Evolutionary conservation across 2,113 vertebrate species (phyloP), one percentile per base, ranked within the genome.

Genomic region (Forbesichthys agassizii): DNA sequence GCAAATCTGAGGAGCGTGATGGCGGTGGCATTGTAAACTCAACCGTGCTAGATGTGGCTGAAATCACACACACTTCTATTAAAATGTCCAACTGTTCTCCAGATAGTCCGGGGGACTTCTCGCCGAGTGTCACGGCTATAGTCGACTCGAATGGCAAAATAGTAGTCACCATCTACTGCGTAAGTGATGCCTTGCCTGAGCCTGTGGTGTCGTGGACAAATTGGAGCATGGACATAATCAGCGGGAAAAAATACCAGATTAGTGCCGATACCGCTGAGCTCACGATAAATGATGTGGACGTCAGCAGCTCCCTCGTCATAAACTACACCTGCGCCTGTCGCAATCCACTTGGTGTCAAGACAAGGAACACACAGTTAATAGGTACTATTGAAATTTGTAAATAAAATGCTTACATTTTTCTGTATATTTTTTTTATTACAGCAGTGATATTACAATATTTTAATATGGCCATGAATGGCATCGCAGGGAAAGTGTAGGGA

Each of bases 141-240:
- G 60, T 89, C 9, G 64, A 80, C 49, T 8, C 9, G 49, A 68
- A 69, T 0, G 90, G 85, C 12, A 84, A 79, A 74, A 82, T 89
- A 62, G 69, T 68, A 59, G 88, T 91, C 11, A 70, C 70, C 13
- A 78, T 93, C 54, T 1, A 4, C 2, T 93, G 89, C 66, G 1
- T 85, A 52, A 86, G 78, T 16, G 33, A 73, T 3, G 88, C 88
- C 9, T 49, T 53, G 10, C 91, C 92, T 5, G 0, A 33, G 9
- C 68, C 88, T 36, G 69, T 76, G 58, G 81, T 92, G 61, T 79
- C 69, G 3, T 92, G 92, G 92, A 69, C 57, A 66, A 76, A 57
- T 75, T 82, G 78, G 20, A 61, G 53, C 20, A 61, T 86, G 48
- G 33, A 11, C 0, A 18, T 89, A 68, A 11, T 56, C 73, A 74